Conservation (phyloP, 2,797 vertebrate genomes). For the Malacoraja senta region DNA sequence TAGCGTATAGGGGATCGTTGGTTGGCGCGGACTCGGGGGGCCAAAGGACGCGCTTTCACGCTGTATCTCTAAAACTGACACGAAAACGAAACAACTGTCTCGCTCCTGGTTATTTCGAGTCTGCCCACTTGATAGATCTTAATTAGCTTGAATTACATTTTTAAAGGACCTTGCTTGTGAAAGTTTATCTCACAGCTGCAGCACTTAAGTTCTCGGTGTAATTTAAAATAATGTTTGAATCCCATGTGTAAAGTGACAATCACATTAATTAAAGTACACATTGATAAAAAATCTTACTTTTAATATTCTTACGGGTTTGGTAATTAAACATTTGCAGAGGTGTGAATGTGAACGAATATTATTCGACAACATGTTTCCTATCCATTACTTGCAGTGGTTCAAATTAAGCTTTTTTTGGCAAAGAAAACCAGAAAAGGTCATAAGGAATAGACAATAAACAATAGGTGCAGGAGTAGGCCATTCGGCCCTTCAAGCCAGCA, state of each 20-base stretch:
- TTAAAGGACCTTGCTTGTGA: neutral
- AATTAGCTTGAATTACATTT: slow-evolving; percentile 4
- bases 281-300: neutral
- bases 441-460: too few relatives aligned
- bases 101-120: neutral
- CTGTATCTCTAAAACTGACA: too few relatives aligned
- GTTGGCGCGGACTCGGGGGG: too few relatives aligned
- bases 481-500: too few relatives aligned
- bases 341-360: neutral
- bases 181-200: neutral
- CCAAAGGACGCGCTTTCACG: too few relatives aligned
- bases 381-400: neutral
- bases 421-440: too few relatives aligned
- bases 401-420: neutral
- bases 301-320: neutral
- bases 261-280: neutral
- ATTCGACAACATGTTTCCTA: neutral
- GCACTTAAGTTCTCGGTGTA: neutral
- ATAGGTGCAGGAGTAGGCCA: too few relatives aligned
- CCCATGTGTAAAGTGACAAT: neutral
- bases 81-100: neutral
- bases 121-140: neutral
- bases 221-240: slow-evolving; percentile 11
- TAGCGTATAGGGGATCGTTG: too few relatives aligned
- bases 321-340: neutral